A percentile compares a stretch with the other conserved stretches of the same genome.
phyloP scores from a whole-genome alignment of 2,113 vertebrate species.

The Zosterops japonicus region DNA sequence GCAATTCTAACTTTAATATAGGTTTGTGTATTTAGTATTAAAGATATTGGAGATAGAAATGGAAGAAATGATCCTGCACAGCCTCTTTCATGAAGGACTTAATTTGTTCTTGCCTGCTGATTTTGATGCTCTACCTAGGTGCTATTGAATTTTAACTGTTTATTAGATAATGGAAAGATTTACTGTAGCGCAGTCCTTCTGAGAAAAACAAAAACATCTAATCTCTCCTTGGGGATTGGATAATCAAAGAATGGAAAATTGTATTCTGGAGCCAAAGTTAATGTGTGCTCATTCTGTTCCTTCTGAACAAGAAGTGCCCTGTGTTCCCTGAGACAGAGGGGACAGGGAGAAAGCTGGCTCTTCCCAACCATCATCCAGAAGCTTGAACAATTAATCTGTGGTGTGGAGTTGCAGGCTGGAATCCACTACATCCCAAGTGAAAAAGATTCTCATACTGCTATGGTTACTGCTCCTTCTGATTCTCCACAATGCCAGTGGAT shows the following conservation, averaged over 20 bases:
- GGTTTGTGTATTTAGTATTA: background rate
- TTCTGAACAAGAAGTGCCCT: background rate
- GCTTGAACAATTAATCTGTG: background rate
- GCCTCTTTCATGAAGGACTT: conserved; percentile 16
- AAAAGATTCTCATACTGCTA: background rate
- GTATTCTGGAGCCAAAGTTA: conserved; percentile 39
- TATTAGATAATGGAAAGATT: conserved; percentile 61
- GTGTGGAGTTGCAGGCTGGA: background rate
- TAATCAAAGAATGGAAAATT: conserved; percentile 46
- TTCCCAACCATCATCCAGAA: background rate
- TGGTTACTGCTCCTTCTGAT: background rate
- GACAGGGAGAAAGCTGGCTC: background rate
- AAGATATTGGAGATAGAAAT: conserved; percentile 1
- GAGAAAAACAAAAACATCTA: conserved; percentile 42
- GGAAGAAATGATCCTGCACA: background rate
- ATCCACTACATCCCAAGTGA: background rate
- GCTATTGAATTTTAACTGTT: conserved; percentile 50
- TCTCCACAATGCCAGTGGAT: background rate
- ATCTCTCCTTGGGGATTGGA: conserved; percentile 22
- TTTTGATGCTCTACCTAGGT: conserved; percentile 8
- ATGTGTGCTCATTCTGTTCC: background rate
- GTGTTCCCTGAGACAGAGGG: background rate
- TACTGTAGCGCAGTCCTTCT: background rate
- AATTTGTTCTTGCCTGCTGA: conserved; percentile 27
- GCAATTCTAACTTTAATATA: conserved; percentile 6